Evolutionary conservation across 2,797 vertebrate genomes (phyloP).

Genomic region (Poecilia picta): DNA sequence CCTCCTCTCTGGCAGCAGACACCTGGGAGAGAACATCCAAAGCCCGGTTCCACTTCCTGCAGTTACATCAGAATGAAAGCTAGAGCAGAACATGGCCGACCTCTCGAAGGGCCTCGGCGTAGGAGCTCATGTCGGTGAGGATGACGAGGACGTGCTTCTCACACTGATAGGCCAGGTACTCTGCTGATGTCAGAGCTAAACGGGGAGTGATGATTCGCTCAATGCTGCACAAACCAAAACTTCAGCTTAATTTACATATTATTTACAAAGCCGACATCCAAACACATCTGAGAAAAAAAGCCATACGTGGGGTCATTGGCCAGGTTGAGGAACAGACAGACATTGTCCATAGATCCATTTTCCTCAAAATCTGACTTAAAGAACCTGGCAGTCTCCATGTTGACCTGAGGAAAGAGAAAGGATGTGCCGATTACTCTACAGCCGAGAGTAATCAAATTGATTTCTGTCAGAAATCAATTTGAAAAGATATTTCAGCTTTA

Average conservation of each 20-base stretch:
- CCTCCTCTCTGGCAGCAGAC: conserved; percentile 82
- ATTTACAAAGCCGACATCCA: background rate
- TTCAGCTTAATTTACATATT: background rate
- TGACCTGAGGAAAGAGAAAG: conserved; percentile 67
- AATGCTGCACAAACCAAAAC: conserved; percentile 63
- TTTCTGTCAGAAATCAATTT: background rate
- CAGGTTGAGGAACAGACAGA: conserved; percentile 83
- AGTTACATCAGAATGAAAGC: background rate
- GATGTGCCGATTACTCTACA: background rate
- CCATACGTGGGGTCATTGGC: conserved; percentile 83
- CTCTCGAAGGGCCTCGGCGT: conserved; percentile 84
- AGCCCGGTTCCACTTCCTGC: background rate
- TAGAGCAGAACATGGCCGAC: conserved; percentile 38
- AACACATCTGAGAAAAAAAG: background rate
- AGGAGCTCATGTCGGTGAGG: conserved; percentile 85
- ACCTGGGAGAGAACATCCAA: conserved; percentile 67
- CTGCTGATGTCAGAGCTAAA: conserved; percentile 80
- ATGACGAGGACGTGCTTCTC: conserved; percentile 85
- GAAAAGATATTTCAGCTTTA: background rate
- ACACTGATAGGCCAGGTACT: conserved; percentile 85
- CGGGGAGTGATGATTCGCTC: conserved; percentile 85
- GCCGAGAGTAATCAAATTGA: no score
- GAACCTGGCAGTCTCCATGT: conserved; percentile 85
- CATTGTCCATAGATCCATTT: conserved; percentile 86
- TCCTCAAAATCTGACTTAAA: conserved; percentile 85